Conservation (phyloP, 1,140 invertebrate genomes). For the Sitodiplosis mosellana region DNA sequence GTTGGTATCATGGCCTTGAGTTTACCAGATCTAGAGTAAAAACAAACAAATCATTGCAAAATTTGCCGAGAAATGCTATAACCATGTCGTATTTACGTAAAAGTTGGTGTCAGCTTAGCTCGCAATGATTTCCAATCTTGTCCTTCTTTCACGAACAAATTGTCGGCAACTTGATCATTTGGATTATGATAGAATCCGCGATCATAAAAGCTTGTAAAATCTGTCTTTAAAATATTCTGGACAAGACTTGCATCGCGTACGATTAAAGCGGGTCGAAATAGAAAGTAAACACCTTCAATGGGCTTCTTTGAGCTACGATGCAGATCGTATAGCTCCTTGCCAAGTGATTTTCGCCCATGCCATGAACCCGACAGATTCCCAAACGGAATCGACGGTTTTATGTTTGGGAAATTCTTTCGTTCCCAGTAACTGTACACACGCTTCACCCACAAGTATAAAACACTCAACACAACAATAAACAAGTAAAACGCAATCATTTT, state of each 20-base stretch:
- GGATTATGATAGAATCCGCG: constrained; percentile 21
- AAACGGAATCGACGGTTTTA: constrained; percentile 13
- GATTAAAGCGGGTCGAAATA: constrained; percentile 19
- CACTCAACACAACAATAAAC: neutral
- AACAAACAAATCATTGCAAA: no score
- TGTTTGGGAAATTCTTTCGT: constrained; percentile 11
- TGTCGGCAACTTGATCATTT: constrained; percentile 16
- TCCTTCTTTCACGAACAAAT: constrained; percentile 26
- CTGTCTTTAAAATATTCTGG: constrained; percentile 23
- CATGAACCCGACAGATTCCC: constrained; percentile 10
- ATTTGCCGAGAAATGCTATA: no score
- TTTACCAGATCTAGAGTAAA: constrained; percentile 32
- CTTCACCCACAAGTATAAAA: constrained; percentile 4
- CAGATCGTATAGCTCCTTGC: constrained; percentile 11
- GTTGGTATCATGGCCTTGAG: constrained; percentile 33
- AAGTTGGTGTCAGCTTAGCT: constrained; percentile 31
- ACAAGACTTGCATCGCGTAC: constrained; percentile 27
- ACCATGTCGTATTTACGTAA: no score
- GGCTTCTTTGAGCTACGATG: constrained; percentile 9
- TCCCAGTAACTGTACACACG: constrained; percentile 14
- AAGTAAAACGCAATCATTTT: neutral
- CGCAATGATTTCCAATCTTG: constrained; percentile 31
- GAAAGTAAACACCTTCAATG: constrained; percentile 17
- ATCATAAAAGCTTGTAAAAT: constrained; percentile 26
- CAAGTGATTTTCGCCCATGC: constrained; percentile 10